Conservation (phyloP, 1,140 invertebrate genomes). For the Megalopta genalis region DNA sequence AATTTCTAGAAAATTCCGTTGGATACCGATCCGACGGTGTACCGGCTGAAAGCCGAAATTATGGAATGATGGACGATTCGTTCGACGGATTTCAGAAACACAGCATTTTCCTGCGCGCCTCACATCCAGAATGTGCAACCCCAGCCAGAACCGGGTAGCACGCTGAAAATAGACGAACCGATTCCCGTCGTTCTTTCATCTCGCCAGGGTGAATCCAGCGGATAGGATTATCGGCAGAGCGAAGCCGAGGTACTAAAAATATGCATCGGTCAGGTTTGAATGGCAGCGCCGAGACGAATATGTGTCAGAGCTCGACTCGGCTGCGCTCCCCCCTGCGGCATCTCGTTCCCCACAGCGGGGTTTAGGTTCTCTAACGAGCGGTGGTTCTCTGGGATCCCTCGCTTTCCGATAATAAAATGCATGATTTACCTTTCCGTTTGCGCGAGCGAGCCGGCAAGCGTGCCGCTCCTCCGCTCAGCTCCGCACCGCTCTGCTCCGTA, state of each 20-base stretch:
- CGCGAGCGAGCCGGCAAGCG: constrained; percentile 43
- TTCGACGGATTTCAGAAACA: too few relatives aligned
- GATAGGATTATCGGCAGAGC: constrained; percentile 22
- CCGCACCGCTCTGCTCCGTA: not conserved
- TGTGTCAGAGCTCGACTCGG: constrained; percentile 25
- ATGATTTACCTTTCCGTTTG: constrained; percentile 76
- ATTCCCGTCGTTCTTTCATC: constrained; percentile 16
- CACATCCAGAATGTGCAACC: not conserved
- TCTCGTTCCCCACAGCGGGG: constrained; percentile 7
- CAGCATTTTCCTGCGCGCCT: not conserved
- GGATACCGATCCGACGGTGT: too few relatives aligned
- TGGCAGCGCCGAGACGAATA: constrained; percentile 25
- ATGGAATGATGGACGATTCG: too few relatives aligned
- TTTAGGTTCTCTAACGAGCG: constrained; percentile 41
- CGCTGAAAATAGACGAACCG: constrained; percentile 2
- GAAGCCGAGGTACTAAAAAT: constrained; percentile 38
- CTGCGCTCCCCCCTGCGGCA: constrained; percentile 6
- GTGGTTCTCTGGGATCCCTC: constrained; percentile 10
- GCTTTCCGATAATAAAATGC: constrained; percentile 73
- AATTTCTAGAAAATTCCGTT: too few relatives aligned
- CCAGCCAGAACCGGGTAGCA: not conserved
- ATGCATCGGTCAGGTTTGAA: constrained; percentile 27
- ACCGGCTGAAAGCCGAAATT: too few relatives aligned
- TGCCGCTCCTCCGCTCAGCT: too few relatives aligned
- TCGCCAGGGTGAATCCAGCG: not conserved